Percentiles rank a stretch among this genome's conserved stretches.
phyloP scores from a whole-genome alignment of 2,888 invertebrate genomes.

The Dryadula phaetusa region DNA sequence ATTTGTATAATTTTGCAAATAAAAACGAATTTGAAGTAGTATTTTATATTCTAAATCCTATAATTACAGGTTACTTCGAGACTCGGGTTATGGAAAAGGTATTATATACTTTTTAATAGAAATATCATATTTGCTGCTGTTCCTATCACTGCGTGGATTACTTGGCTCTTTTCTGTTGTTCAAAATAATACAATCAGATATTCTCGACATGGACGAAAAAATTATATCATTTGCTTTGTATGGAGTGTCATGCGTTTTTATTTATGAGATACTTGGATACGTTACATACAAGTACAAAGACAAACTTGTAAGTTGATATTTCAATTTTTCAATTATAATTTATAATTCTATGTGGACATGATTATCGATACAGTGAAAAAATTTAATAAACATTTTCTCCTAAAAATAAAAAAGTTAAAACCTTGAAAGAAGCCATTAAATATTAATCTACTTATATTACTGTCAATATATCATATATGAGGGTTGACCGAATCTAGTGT shows the following conservation, averaged over 20 bases:
- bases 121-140: slow-evolving; percentile 74
- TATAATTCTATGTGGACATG: too few species aligned
- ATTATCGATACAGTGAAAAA: too few species aligned
- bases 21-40: too few species aligned
- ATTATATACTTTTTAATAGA: slow-evolving; percentile 75
- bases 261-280: slow-evolving; percentile 74
- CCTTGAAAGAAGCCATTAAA: too few species aligned
- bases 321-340: slow-evolving; percentile 25
- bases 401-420: too few species aligned
- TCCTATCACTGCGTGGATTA: slow-evolving; percentile 77
- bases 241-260: slow-evolving; percentile 71
- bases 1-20: too few species aligned
- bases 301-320: slow-evolving; percentile 63
- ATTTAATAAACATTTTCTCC: too few species aligned
- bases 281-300: slow-evolving; percentile 67
- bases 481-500: too few species aligned
- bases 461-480: too few species aligned
- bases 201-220: slow-evolving; percentile 73
- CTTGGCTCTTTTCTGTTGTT: slow-evolving; percentile 79
- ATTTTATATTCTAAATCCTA: not conserved
- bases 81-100: slow-evolving; percentile 76
- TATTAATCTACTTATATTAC: too few species aligned
- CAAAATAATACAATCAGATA: slow-evolving; percentile 66
- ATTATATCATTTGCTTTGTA: slow-evolving; percentile 68
- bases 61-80: slow-evolving; percentile 77